Percentiles rank a stretch among this genome's conserved stretches.
phyloP scores from a whole-genome alignment of 2,113 vertebrate species.

The Notothenia rossii region DNA sequence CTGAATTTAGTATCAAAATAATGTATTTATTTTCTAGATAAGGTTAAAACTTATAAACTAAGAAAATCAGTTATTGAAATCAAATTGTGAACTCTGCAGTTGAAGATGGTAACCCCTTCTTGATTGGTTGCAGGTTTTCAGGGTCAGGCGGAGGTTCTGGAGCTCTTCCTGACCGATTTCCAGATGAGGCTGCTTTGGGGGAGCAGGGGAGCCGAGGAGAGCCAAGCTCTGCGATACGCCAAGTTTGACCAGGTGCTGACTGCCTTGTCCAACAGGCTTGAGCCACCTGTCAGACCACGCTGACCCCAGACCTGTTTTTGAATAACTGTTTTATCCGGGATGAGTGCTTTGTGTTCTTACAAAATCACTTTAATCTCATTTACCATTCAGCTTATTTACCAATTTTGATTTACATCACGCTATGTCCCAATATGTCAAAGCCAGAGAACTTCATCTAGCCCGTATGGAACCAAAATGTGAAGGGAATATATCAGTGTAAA shows the following conservation, averaged over 20 bases:
- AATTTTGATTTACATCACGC: not conserved
- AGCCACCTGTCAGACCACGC: constrained; percentile 82
- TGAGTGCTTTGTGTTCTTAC: not conserved
- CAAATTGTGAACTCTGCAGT: not conserved
- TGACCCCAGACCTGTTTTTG: constrained; percentile 21
- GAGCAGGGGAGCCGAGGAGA: constrained; percentile 89
- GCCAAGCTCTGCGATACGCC: constrained; percentile 88
- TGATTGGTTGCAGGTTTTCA: constrained; percentile 85
- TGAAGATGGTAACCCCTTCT: not conserved
- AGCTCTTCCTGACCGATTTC: constrained; percentile 95
- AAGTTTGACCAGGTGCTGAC: constrained; percentile 95
- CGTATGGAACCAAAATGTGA: not conserved
- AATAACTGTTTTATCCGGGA: not conserved
- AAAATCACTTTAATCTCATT: not conserved
- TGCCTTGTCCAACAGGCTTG: constrained; percentile 92
- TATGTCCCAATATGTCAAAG: not conserved
- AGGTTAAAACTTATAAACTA: not conserved
- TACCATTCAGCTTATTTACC: not conserved
- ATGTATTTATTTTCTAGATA: not conserved
- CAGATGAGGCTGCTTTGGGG: constrained; percentile 97
- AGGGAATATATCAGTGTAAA: not conserved
- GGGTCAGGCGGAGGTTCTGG: constrained; percentile 86
- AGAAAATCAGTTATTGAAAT: not conserved
- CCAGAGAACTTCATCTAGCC: not conserved
- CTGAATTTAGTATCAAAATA: not conserved